Conservation (phyloP, 2,888 invertebrate species). For the Euzetes globulus region DNA sequence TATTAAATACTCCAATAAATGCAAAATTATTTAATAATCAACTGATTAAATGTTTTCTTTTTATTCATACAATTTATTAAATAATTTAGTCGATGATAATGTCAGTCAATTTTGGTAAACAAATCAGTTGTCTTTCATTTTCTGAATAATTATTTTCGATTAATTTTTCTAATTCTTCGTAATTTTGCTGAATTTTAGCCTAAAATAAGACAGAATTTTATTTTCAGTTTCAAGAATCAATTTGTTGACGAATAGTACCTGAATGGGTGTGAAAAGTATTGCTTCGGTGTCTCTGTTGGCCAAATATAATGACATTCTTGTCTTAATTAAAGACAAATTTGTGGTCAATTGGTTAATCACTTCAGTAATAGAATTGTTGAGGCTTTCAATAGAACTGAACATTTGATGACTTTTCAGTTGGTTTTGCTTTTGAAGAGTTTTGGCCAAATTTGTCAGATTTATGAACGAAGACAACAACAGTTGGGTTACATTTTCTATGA, state of each 20-base stretch:
- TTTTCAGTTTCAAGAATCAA: not conserved
- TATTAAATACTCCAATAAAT: not conserved
- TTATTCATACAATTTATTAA: not conserved
- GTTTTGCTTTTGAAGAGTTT: conserved; percentile 46
- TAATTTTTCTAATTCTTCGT: conserved; percentile 47
- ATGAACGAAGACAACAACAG: not conserved
- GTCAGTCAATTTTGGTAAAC: conserved; percentile 8
- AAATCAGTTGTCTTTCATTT: conserved; percentile 52
- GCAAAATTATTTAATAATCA: conserved; percentile 4
- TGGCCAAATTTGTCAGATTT: conserved; percentile 44
- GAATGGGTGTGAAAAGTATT: conserved; percentile 87
- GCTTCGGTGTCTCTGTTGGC: conserved; percentile 95
- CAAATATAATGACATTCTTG: conserved; percentile 87
- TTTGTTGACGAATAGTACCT: conserved; percentile 57
- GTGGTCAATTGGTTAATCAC: conserved; percentile 69
- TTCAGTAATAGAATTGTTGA: conserved; percentile 66
- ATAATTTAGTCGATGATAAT: not conserved
- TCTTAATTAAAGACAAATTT: conserved; percentile 68
- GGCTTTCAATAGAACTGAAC: conserved; percentile 63
- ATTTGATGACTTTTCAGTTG: conserved; percentile 50
- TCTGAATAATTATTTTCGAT: conserved; percentile 64
- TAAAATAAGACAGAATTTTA: not conserved
- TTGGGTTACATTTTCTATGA: conserved; percentile 56
- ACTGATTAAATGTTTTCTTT: not conserved
- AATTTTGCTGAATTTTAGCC: conserved; percentile 7